Percentiles rank a stretch among this genome's conserved stretches.
phyloP scores from a whole-genome alignment of 2,113 vertebrate genomes.

The Sphaerodactylus townsendi region DNA sequence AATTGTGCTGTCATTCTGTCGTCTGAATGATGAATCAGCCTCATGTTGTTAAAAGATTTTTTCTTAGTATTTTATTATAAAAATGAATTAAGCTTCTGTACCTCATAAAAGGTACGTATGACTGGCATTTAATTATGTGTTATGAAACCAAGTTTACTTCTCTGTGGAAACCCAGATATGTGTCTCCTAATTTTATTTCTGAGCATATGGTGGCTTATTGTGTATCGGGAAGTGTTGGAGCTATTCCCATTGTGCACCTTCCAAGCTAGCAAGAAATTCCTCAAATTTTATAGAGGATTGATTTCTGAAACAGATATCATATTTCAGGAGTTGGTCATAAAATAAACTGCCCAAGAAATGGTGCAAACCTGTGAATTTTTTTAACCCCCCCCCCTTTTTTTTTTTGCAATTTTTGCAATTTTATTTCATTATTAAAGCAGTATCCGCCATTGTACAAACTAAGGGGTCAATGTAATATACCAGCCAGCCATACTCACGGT shows the following conservation, averaged over 20 bases:
- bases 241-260: slow-evolving; percentile 31
- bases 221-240: slow-evolving; percentile 44
- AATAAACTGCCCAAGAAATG: slow-evolving; percentile 22
- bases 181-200: slow-evolving; percentile 68
- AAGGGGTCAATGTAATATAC: too few relatives aligned
- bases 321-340: not conserved
- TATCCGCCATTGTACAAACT: not conserved
- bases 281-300: not conserved
- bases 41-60: slow-evolving; percentile 21
- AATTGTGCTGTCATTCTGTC: not conserved
- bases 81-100: slow-evolving; percentile 45
- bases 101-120: slow-evolving; percentile 42
- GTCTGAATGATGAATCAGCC: slow-evolving; percentile 1
- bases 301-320: slow-evolving; percentile 6
- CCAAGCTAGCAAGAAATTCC: slow-evolving; percentile 7
- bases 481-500: too few relatives aligned
- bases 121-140: slow-evolving; percentile 57
- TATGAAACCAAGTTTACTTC: slow-evolving; percentile 59
- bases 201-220: slow-evolving; percentile 59
- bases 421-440: not conserved
- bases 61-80: slow-evolving; percentile 50
- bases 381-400: not conserved
- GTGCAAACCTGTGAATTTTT: not conserved
- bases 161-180: slow-evolving; percentile 57
- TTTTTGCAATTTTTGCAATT: not conserved